Conservation (phyloP, 2,888 invertebrate species). For the Seira ritae region DNA sequence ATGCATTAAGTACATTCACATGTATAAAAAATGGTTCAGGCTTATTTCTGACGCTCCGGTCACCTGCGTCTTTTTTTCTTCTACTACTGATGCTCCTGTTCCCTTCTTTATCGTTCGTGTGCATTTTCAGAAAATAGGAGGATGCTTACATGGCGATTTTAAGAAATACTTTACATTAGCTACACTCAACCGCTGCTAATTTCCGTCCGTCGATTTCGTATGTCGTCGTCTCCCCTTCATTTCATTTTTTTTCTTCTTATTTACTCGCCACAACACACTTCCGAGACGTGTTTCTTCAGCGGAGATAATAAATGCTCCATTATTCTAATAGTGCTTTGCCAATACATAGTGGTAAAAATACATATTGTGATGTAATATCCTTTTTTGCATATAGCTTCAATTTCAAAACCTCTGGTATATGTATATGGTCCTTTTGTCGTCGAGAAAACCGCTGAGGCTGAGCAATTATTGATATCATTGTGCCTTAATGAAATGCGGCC, state of each 20-base stretch:
- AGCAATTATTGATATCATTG: no score
- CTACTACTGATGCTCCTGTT: slow-evolving; percentile 29
- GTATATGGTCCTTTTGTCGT: no score
- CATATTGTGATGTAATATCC: no score
- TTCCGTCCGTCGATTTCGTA: slow-evolving; percentile 48
- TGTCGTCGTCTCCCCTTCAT: slow-evolving; percentile 14
- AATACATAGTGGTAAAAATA: no score
- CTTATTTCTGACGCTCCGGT: no score
- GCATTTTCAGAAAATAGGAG: slow-evolving; percentile 9
- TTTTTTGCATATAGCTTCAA: no score
- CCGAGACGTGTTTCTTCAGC: slow-evolving; percentile 49
- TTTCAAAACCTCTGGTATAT: no score
- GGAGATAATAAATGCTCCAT: no score
- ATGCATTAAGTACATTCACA: background rate
- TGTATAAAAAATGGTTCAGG: background rate
- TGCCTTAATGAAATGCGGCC: no score
- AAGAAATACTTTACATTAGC: background rate
- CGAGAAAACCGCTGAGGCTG: slow-evolving; percentile 54
- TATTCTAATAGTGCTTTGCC: no score
- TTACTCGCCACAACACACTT: slow-evolving; percentile 63
- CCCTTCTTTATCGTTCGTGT: slow-evolving; percentile 23
- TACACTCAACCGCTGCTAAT: slow-evolving; percentile 57
- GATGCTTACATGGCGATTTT: slow-evolving; percentile 35
- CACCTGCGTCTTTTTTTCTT: slow-evolving; percentile 46
- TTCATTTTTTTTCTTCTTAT: slow-evolving; percentile 26